Conservation (phyloP, 2,797 vertebrate genomes). For the Anniella stebbinsi region DNA sequence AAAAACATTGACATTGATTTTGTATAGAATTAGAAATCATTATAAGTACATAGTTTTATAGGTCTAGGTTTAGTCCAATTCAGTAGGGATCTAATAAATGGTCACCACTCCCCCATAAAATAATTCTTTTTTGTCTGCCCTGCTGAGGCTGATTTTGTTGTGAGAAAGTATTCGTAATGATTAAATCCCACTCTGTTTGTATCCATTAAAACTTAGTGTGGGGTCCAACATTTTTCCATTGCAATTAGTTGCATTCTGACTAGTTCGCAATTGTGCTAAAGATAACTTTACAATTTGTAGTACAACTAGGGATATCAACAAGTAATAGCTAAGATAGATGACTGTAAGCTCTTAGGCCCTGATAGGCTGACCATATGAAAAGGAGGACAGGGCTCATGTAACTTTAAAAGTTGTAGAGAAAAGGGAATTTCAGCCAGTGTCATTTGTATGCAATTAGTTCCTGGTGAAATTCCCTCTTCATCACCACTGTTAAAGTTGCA, state of each 20-base stretch:
- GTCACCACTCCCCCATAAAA: not conserved
- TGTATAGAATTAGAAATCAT: not conserved
- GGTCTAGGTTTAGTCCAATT: not conserved
- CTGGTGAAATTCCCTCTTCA: no score
- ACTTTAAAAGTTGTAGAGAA: no score
- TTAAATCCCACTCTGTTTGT: not conserved
- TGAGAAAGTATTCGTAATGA: not conserved
- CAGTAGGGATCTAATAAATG: not conserved
- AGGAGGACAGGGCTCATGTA: no score
- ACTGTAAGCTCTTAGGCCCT: no score
- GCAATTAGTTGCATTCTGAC: not conserved
- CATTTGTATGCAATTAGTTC: no score
- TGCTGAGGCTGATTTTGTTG: slow-evolving; percentile 1
- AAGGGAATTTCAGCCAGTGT: no score
- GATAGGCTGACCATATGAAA: no score
- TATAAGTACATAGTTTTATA: not conserved
- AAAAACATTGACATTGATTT: no score
- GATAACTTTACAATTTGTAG: not conserved
- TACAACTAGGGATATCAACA: not conserved
- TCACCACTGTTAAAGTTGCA: no score
- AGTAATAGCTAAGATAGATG: not conserved
- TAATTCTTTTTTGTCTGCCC: not conserved
- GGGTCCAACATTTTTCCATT: not conserved
- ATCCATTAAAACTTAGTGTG: not conserved
- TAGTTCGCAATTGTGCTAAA: not conserved